Evolutionary conservation across 2,888 invertebrate species (phyloP), one percentile per base, ranked within the genome.

Genomic region (Clivina fossor): DNA sequence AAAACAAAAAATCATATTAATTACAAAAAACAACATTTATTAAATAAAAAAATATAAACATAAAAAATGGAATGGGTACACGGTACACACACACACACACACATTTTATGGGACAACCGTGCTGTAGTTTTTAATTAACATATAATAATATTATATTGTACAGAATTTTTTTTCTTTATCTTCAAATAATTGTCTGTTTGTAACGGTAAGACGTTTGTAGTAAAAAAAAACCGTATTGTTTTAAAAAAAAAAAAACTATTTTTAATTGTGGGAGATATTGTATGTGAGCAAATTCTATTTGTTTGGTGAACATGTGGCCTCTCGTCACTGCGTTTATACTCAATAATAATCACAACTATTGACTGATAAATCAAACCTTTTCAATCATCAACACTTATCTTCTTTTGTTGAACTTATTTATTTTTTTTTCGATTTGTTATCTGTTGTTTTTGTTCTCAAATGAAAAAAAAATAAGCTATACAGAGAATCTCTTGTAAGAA

Each of bases 131-230:
- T 46, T 54, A 54, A 54, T 54, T 54, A 54, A 35, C 43, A 53
- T 54, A 54, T 54, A 46, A 46, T 54, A 53, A 40, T 53, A 53
- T 53, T 53, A 54, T 54, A 54, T 44, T 54, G 54, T 54, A 54
- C 54, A 54, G 54, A 54, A 54, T 54, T 54, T 47, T n/a, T n/a
- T n/a, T 54, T 54, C 54, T 54, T 54, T 54, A 54, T 54, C 54
- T 46, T 53, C 53, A 54, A 20, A 20, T 54, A 47, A 54, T 54
- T 54, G 54, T 37, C 54, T 54, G 54, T 54, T 54, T 54, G 54
- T 54, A 46, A 53, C 53, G 53, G 53, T 53, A 44, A 53, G 53
- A 44, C 53, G 53, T 53, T 53, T 53, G 53, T 53, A 53, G 53
- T 53, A 53, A 53, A 38, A 37, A n/a, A 38, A 53, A 53, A 30